phyloP scores from a whole-genome alignment of 1,140 invertebrate genomes.

The Psilanteris sp. region DNA sequence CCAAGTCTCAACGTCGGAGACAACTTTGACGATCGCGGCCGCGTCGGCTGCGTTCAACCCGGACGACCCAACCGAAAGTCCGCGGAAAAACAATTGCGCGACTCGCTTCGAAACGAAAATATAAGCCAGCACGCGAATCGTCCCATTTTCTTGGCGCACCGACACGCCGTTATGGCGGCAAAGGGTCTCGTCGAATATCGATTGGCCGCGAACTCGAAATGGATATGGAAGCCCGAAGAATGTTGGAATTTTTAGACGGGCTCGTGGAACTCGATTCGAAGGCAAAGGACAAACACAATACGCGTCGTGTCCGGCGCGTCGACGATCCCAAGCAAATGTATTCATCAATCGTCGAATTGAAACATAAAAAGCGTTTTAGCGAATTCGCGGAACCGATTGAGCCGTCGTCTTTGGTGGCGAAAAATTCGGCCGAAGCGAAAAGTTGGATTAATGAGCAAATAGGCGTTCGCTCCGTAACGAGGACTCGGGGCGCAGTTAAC shows the following conservation, averaged over 20 bases:
- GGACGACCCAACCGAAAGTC: no score
- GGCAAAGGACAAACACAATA: slow-evolving; percentile 50
- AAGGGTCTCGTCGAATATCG: slow-evolving; percentile 66
- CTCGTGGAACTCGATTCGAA: slow-evolving; percentile 53
- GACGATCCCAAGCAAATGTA: slow-evolving; percentile 12
- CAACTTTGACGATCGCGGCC: no score
- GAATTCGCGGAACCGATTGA: slow-evolving; percentile 35
- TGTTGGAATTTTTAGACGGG: slow-evolving; percentile 71
- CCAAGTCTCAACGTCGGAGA: background rate
- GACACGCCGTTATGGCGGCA: slow-evolving; percentile 18
- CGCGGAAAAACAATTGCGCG: no score
- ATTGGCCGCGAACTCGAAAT: slow-evolving; percentile 72
- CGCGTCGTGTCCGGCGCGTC: slow-evolving; percentile 18
- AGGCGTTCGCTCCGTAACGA: slow-evolving; percentile 19
- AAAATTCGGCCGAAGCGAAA: slow-evolving; percentile 35
- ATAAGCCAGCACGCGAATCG: no score
- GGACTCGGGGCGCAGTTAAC: slow-evolving; percentile 7
- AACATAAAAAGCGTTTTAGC: slow-evolving; percentile 45
- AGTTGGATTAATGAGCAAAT: slow-evolving; percentile 57
- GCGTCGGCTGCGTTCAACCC: no score
- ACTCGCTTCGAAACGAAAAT: no score
- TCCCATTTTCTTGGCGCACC: slow-evolving; percentile 9
- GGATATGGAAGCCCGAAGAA: slow-evolving; percentile 73
- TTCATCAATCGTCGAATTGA: slow-evolving; percentile 36
- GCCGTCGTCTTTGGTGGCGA: slow-evolving; percentile 32